phyloP scores from a whole-genome alignment of 2,888 invertebrate species.

The Bembecia ichneumoniformis region DNA sequence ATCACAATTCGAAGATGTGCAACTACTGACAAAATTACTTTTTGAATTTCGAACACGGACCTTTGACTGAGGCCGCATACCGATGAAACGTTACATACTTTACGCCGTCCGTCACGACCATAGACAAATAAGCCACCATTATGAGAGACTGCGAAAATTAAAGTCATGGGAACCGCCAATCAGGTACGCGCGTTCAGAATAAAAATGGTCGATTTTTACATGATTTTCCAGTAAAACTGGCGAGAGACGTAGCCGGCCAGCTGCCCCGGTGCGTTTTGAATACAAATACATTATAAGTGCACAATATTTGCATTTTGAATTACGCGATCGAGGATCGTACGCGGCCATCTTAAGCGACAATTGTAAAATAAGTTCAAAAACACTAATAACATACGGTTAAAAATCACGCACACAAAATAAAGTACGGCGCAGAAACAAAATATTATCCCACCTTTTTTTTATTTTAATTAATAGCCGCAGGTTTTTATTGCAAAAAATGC shows the following conservation, averaged over 20 bases:
- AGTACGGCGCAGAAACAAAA: neutral
- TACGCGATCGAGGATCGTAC: slow-evolving; percentile 49
- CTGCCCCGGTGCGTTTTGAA: slow-evolving; percentile 50
- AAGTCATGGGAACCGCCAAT: slow-evolving; percentile 68
- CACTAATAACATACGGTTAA: neutral
- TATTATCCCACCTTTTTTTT: neutral
- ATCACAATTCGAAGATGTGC: too few relatives aligned
- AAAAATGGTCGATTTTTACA: slow-evolving; percentile 66
- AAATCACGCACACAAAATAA: neutral
- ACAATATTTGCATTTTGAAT: slow-evolving; percentile 69
- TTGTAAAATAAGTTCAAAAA: neutral
- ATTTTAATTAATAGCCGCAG: too few relatives aligned
- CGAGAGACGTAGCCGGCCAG: slow-evolving; percentile 51
- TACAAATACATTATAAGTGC: slow-evolving; percentile 66
- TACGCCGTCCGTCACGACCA: slow-evolving; percentile 12
- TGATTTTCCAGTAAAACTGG: slow-evolving; percentile 65
- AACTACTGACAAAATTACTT: neutral
- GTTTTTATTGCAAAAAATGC: too few relatives aligned
- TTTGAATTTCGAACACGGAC: slow-evolving; percentile 7
- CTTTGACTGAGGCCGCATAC: neutral
- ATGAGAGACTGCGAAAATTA: slow-evolving; percentile 62
- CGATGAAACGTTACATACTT: neutral
- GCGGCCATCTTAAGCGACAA: slow-evolving; percentile 21
- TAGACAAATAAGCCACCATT: slow-evolving; percentile 31
- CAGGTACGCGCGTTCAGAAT: slow-evolving; percentile 55